Percentiles rank a stretch among this genome's conserved stretches.
These are phyloP conservation scores for Maconellicoccus hirsutus DNA, from an alignment of 1,140 invertebrate species.

Conservation along the genomic window DNA sequence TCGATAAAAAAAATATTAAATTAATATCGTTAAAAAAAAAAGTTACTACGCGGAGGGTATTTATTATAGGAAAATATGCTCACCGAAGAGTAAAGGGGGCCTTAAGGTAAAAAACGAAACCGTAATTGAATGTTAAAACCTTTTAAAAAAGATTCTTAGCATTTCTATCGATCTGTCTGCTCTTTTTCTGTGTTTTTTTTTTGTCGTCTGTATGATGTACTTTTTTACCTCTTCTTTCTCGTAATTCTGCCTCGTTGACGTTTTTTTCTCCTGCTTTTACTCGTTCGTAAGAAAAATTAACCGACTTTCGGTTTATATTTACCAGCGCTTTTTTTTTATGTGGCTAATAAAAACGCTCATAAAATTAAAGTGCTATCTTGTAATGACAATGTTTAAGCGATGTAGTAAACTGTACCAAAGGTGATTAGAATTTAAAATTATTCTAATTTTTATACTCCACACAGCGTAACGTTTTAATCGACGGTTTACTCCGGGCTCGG, in stretches of 20 bases:
- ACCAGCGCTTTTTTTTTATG: neutral
- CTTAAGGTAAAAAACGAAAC: neutral
- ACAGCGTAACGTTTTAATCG: conserved; percentile 4
- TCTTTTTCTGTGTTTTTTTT: neutral
- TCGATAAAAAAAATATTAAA: neutral
- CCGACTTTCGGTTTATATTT: neutral
- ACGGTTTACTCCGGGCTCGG: neutral
- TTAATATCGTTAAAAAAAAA: neutral
- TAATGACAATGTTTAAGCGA: neutral
- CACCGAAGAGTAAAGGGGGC: neutral
- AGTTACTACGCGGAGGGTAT: neutral
- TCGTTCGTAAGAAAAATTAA: neutral
- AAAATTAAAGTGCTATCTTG: conserved; percentile 5
- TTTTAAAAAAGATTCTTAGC: neutral
- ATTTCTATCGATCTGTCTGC: neutral
- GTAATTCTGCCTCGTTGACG: neutral
- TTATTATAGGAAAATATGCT: neutral
- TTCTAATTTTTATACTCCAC: neutral
- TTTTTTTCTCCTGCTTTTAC: neutral
- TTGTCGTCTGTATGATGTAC: neutral
- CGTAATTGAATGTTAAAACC: conserved; percentile 9
- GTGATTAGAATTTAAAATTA: conserved; percentile 10
- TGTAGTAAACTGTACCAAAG: neutral
- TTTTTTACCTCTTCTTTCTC: neutral
- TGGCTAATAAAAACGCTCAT: neutral